phyloP scores from a whole-genome alignment of 2,797 vertebrate genomes.

The Pseudopleuronectes americanus region DNA sequence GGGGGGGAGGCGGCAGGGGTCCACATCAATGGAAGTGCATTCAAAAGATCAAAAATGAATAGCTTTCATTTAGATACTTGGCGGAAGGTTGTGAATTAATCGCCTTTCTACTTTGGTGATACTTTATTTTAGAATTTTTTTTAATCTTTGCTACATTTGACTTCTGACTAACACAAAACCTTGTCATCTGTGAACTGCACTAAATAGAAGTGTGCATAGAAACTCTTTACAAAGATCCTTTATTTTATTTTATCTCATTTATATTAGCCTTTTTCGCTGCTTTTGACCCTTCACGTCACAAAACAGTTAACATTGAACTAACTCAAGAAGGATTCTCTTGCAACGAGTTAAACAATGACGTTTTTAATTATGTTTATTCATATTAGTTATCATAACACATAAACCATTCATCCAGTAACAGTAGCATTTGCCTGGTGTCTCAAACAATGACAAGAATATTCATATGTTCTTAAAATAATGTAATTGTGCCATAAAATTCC shows the following conservation, averaged over 20 bases:
- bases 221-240: too few relatives aligned
- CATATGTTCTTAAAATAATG: not conserved
- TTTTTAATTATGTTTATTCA: slow-evolving; percentile 13
- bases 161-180: too few relatives aligned
- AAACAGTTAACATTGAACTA: not conserved
- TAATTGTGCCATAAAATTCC: slow-evolving; percentile 6
- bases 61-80: too few relatives aligned
- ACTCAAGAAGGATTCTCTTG: not conserved
- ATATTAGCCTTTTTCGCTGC: not conserved
- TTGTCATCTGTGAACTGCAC: too few relatives aligned
- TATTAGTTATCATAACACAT: slow-evolving; percentile 2
- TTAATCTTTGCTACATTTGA: too few relatives aligned
- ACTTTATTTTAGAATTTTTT: too few relatives aligned
- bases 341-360: not conserved
- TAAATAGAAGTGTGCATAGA: too few relatives aligned
- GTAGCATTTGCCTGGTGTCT: not conserved
- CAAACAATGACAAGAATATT: slow-evolving; percentile 8
- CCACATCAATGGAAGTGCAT: not conserved
- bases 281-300: slow-evolving; percentile 6
- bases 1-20: slow-evolving; percentile 20
- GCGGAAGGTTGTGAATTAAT: too few relatives aligned
- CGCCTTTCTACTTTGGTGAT: too few relatives aligned
- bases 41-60: not conserved
- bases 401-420: slow-evolving; percentile 3
- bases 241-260: too few relatives aligned